Evolutionary conservation across 2,888 invertebrate species (phyloP).

Genomic region (Aleiodes leptofemur): DNA sequence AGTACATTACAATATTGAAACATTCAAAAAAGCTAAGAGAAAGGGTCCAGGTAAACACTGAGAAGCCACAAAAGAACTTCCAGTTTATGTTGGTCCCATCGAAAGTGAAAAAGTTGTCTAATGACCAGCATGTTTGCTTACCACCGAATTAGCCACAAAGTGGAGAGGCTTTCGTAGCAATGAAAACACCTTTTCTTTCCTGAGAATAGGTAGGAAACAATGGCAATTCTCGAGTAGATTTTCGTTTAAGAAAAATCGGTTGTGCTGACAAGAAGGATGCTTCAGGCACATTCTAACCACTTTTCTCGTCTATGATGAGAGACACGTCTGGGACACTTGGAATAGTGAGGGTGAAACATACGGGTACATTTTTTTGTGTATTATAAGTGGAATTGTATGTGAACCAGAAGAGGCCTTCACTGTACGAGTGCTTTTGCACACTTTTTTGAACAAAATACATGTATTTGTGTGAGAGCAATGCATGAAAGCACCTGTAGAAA

Average conservation of each 20-base stretch:
- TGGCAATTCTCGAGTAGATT: constrained; percentile 36
- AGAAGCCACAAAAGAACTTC: constrained; percentile 14
- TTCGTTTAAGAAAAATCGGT: constrained; percentile 20
- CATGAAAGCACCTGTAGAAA: constrained; percentile 72
- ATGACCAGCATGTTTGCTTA: constrained; percentile 71
- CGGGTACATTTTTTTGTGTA: constrained; percentile 65
- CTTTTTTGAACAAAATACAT: constrained; percentile 48
- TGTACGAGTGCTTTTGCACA: constrained; percentile 66
- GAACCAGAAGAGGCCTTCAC: constrained; percentile 64
- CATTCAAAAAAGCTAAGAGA: not conserved
- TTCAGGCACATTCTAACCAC: constrained; percentile 41
- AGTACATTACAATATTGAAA: constrained; percentile 16
- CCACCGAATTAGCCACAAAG: constrained; percentile 64
- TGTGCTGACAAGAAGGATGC: constrained; percentile 6
- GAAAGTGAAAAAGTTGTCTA: constrained; percentile 53
- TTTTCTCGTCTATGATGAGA: not conserved
- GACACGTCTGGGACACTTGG: constrained; percentile 50
- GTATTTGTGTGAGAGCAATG: constrained; percentile 13
- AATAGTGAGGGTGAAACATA: constrained; percentile 64
- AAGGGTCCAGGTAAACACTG: constrained; percentile 21
- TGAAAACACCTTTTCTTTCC: constrained; percentile 28
- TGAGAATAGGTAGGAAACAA: constrained; percentile 12
- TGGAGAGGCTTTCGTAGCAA: constrained; percentile 23
- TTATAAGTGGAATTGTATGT: constrained; percentile 62
- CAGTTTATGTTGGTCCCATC: not conserved